These are phyloP conservation scores for Pissodes strobi DNA, from an alignment of 1,140 invertebrate genomes.

Conservation along the genomic window DNA sequence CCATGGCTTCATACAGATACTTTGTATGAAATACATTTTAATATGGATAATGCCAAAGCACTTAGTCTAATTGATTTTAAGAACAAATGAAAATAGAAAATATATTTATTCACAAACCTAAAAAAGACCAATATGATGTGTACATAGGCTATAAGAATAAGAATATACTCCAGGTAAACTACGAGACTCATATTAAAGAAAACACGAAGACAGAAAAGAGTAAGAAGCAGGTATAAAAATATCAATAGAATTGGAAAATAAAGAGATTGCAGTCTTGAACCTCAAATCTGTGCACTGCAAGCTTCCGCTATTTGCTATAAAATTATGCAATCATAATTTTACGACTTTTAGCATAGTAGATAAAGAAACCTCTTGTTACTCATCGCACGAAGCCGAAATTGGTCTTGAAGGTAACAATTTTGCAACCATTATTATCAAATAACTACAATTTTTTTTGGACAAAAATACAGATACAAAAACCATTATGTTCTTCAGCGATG, in stretches of 20 bases:
- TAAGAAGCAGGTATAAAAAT: conserved; percentile 38
- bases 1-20: neutral
- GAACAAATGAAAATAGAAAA: neutral
- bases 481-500: conserved; percentile 44
- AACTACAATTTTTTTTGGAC: neutral
- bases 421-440: neutral
- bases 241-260: conserved; percentile 28
- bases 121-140: conserved; percentile 20
- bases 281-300: conserved; percentile 18
- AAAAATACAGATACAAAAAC: conserved; percentile 44
- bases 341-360: conserved; percentile 42
- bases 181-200: conserved; percentile 33
- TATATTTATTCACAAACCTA: conserved; percentile 3
- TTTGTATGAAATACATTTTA: neutral
- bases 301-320: conserved; percentile 39
- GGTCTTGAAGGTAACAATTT: conserved; percentile 12
- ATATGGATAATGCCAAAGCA: neutral
- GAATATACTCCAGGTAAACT: conserved; percentile 22
- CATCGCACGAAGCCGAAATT: conserved; percentile 43
- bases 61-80: neutral
- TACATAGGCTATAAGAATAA: conserved; percentile 1
- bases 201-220: conserved; percentile 33
- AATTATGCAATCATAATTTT: conserved; percentile 43
- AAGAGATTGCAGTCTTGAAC: conserved; percentile 8
- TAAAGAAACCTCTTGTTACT: conserved; percentile 42